Conservation (phyloP, 2,797 vertebrate species). For the Gallinago solitaria region DNA sequence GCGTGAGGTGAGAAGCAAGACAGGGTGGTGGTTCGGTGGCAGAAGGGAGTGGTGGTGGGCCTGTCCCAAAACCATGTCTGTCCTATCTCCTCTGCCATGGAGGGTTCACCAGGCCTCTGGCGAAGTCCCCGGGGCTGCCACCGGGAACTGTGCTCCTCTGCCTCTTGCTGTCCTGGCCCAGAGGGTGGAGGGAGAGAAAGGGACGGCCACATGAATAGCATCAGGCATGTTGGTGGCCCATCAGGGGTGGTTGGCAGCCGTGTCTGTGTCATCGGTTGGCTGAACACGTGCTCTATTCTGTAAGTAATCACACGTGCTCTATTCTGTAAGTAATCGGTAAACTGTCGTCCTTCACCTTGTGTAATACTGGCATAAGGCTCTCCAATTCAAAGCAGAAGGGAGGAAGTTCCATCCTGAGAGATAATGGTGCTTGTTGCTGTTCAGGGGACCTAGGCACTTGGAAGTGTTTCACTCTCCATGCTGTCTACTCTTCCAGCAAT, state of each 20-base stretch:
- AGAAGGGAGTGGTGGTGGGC: fast-evolving
- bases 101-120: not conserved
- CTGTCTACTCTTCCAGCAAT: not conserved
- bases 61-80: fast-evolving
- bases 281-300: fast-evolving
- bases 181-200: not conserved
- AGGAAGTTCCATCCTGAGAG: not conserved
- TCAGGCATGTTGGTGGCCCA: not conserved
- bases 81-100: fast-evolving
- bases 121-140: fast-evolving
- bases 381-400: not conserved
- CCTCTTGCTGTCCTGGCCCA: not conserved
- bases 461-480: not conserved
- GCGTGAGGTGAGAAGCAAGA: not conserved
- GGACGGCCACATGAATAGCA: not conserved
- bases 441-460: not conserved
- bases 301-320: not conserved
- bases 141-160: not conserved
- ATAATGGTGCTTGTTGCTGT: not conserved
- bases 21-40: fast-evolving
- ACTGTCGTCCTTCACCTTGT: not conserved
- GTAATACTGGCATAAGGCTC: not conserved
- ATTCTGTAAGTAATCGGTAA: not conserved
- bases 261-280: not conserved
- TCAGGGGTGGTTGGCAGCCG: not conserved